Evolutionary conservation across 1,140 invertebrate genomes (phyloP).

Genomic region (Eumaeus atala): DNA sequence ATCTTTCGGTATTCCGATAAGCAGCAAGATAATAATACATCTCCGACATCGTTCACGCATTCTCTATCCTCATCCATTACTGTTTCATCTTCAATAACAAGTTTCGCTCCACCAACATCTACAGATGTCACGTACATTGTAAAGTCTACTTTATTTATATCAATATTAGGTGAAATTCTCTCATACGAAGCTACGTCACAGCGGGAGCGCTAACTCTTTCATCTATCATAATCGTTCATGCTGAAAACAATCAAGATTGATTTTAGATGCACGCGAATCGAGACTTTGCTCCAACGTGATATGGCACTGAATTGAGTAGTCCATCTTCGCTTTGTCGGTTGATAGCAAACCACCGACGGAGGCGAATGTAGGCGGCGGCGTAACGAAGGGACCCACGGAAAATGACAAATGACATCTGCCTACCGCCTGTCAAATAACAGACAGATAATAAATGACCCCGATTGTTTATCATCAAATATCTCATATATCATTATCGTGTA

Average conservation of each 20-base stretch:
- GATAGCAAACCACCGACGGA: constrained; percentile 66
- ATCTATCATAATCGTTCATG: constrained; percentile 75
- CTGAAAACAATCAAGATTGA: constrained; percentile 74
- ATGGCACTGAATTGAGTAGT: constrained; percentile 31
- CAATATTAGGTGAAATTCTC: constrained; percentile 34
- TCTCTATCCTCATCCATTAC: constrained; percentile 71
- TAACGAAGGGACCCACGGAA: constrained; percentile 72
- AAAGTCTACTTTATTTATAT: constrained; percentile 36
- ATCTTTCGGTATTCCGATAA: constrained; percentile 63
- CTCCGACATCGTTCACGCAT: constrained; percentile 70
- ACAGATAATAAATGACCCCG: constrained; percentile 76
- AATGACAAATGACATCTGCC: constrained; percentile 76
- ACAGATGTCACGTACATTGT: constrained; percentile 14
- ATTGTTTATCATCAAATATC: constrained; percentile 76
- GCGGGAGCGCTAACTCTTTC: constrained; percentile 72
- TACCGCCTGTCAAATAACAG: constrained; percentile 75
- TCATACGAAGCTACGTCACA: constrained; percentile 33
- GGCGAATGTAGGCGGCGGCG: constrained; percentile 62
- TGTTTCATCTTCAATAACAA: constrained; percentile 72
- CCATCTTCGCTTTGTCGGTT: constrained; percentile 48
- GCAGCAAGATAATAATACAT: constrained; percentile 70
- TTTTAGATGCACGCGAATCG: constrained; percentile 38
- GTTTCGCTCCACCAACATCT: constrained; percentile 51
- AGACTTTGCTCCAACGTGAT: constrained; percentile 19
- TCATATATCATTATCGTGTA: constrained; percentile 73